Percentiles rank a stretch among this genome's conserved stretches.
Conservation (phyloP, 2,888 invertebrate genomes). For the Meteorus cinctellus region DNA sequence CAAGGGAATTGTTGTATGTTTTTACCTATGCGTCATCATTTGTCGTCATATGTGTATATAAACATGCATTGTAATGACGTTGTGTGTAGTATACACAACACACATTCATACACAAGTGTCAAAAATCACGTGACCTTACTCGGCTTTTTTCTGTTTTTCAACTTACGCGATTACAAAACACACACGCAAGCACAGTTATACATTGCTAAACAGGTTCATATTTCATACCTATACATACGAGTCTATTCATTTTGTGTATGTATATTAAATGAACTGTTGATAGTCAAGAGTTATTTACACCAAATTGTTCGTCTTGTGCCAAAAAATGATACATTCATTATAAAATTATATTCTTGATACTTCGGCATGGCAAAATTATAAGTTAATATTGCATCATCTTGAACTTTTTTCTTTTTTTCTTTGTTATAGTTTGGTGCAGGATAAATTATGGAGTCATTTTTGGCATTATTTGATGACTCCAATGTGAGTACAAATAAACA, state of each 20-base stretch:
- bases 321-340: neutral
- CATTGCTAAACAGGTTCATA: conserved; percentile 1
- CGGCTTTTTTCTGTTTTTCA: conserved; percentile 7
- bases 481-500: conserved; percentile 66
- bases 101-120: conserved; percentile 45
- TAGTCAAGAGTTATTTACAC: neutral
- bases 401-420: conserved; percentile 6
- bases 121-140: conserved; percentile 46
- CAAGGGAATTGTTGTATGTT: neutral
- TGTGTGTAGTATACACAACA: conserved; percentile 14
- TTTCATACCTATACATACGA: neutral
- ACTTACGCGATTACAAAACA: neutral
- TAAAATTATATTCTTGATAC: neutral
- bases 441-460: conserved; percentile 84
- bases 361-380: neutral
- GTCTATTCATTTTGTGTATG: conserved; percentile 6
- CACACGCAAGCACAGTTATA: neutral
- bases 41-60: conserved; percentile 21
- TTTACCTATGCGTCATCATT: neutral
- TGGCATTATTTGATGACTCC: conserved; percentile 85
- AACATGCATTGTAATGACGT: neutral
- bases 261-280: neutral
- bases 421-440: neutral
- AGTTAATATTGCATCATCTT: conserved; percentile 16
- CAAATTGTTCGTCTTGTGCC: neutral